Conservation (phyloP, 2,888 invertebrate species). For the Seladonia tumulorum region DNA sequence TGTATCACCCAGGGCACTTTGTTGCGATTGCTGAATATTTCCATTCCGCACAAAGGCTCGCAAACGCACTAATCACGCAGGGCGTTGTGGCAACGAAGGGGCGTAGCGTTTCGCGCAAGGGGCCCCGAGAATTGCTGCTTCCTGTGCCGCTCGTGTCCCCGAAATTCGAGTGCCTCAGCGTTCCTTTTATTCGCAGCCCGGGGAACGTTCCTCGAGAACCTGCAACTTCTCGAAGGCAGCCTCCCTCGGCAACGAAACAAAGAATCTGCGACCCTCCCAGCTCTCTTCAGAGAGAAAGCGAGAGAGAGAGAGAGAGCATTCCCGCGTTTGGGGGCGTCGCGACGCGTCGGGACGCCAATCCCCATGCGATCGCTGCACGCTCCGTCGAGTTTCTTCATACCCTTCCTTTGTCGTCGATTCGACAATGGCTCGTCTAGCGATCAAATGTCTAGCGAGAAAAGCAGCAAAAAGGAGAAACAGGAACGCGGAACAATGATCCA, state of each 20-base stretch:
- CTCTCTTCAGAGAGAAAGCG: background rate
- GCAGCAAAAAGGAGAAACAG: background rate
- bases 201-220: background rate
- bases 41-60: background rate
- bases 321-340: background rate
- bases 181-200: slow-evolving; percentile 5
- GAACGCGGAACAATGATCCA: background rate
- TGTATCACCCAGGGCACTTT: too few species aligned
- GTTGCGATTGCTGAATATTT: background rate
- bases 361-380: slow-evolving; percentile 8
- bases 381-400: slow-evolving; percentile 18
- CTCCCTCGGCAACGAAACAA: background rate
- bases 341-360: background rate
- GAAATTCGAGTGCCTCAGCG: background rate
- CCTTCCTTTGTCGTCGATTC: slow-evolving; percentile 11
- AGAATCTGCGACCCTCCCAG: background rate
- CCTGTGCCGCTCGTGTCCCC: background rate
- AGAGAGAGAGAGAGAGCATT: background rate
- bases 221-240: background rate
- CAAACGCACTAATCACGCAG: background rate
- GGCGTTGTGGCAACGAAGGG: background rate
- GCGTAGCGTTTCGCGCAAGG: background rate
- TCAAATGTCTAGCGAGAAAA: slow-evolving; percentile 13
- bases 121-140: background rate
- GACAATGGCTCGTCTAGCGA: slow-evolving; percentile 25